Evolutionary conservation across 2,888 invertebrate species (phyloP), one percentile per base, ranked within the genome.

Genomic region (Drosophila anceps): DNA sequence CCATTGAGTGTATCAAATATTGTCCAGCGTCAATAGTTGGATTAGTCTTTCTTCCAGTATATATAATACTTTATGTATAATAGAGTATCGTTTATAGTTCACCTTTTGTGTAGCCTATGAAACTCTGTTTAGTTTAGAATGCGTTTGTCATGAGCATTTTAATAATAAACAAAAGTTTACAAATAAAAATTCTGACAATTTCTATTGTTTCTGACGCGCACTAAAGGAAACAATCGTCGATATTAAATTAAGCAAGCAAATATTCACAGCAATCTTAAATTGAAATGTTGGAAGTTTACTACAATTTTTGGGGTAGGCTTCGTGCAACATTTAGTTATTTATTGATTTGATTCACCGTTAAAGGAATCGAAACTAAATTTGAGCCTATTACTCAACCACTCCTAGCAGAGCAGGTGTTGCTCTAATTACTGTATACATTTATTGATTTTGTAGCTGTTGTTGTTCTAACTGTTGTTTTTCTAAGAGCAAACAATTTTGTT

Each of bases 401-500:
- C 10, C 4, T 31, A 5, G 29, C 37, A 46, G 53, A 7, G 29
- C 48, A 53, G 53, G 37, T 44, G 44, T 20, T 39, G 7, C 41
- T 48, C 13, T 12, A 1, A 20, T 12, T 24, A 24, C 48, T 2
- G 0, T 15, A 10, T 18, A 13, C 27, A 18, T n/a, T n/a, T 54
- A 77, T 77, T 57, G 69, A 73, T 77, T 73, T 61, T 57, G 41
- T 31, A 24, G 24, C 24, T 50, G 18, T n/a, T 33, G 41, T 10
- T 41, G 51, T 43, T 64, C 51, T 10, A 35, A 24, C 4, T 33
- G 18, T 27, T 59, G 27, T 65, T 15, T 35, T 50, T 24, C 51
- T 27, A 18, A 69, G 70, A 66, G 79, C 69, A 77, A 76, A 79
- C 82, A 74, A 74, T 79, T 88, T 86, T 88, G 85, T 85, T 86